Evolutionary conservation across 2,797 vertebrate genomes (phyloP).

Genomic region (Poeciliopsis turneri): DNA sequence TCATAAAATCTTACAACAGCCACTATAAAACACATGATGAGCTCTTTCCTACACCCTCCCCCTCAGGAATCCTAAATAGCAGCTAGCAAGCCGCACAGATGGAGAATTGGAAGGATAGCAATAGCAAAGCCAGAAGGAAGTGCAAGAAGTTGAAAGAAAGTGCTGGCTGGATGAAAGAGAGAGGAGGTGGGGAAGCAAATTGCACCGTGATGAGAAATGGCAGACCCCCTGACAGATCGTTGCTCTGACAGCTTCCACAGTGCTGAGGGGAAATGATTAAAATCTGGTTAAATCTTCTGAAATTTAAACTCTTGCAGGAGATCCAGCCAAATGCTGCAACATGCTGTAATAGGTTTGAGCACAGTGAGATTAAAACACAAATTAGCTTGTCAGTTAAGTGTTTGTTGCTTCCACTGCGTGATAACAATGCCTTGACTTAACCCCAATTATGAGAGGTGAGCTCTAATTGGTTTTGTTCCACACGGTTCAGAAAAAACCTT

Average conservation of each 20-base stretch:
- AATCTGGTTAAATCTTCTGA: slow-evolving; percentile 48
- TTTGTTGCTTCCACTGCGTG: slow-evolving; percentile 30
- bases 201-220: slow-evolving; percentile 51
- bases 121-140: slow-evolving; percentile 30
- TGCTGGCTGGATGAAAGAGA: slow-evolving; percentile 42
- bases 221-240: slow-evolving; percentile 27
- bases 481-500: slow-evolving; percentile 17
- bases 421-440: slow-evolving; percentile 36
- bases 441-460: slow-evolving; percentile 35
- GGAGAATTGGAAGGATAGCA: slow-evolving; percentile 18
- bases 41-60: slow-evolving; percentile 34
- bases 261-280: slow-evolving; percentile 40
- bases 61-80: slow-evolving; percentile 19
- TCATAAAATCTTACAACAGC: slow-evolving; percentile 68
- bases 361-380: slow-evolving; percentile 24
- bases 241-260: slow-evolving; percentile 24
- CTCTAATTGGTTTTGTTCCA: slow-evolving; percentile 52
- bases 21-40: slow-evolving; percentile 63
- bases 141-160: slow-evolving; percentile 47
- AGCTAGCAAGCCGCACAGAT: slow-evolving; percentile 25
- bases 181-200: slow-evolving; percentile 52
- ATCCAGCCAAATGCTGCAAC: slow-evolving; percentile 48
- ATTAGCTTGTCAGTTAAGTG: slow-evolving; percentile 20
- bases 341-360: slow-evolving; percentile 35
- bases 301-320: slow-evolving; percentile 35